Conservation (phyloP, 1,140 invertebrate species). For the Pseudobourletiella spinata region DNA sequence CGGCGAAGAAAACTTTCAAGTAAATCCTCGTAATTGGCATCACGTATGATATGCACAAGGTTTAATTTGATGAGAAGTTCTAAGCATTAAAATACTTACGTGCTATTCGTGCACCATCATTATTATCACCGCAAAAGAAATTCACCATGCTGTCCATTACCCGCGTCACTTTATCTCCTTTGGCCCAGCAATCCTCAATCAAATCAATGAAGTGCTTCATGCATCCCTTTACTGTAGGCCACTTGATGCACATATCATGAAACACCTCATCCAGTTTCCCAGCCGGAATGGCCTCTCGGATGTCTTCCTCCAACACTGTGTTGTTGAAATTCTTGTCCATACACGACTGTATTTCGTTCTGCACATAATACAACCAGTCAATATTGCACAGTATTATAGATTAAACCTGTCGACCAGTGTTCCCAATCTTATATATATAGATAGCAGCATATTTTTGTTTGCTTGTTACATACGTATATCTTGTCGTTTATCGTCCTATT, state of each 20-base stretch:
- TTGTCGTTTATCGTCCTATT: neutral
- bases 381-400: neutral
- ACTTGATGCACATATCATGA: conserved; percentile 6
- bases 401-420: neutral
- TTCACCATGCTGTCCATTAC: conserved; percentile 8
- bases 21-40: neutral
- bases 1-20: conserved; percentile 5
- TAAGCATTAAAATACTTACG: neutral
- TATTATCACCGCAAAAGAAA: conserved; percentile 21
- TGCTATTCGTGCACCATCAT: conserved; percentile 16
- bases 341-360: neutral
- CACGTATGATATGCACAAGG: neutral
- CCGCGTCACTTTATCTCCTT: conserved; percentile 16
- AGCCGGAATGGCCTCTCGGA: neutral
- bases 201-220: conserved; percentile 1
- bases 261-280: conserved; percentile 10
- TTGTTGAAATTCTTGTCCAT: conserved; percentile 4
- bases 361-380: neutral
- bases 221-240: conserved; percentile 10
- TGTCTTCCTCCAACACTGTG: neutral
- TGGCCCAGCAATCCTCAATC: conserved; percentile 17
- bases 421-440: neutral
- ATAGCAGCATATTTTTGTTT: too few relatives aligned
- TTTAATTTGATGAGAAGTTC: neutral
- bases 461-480: neutral